Base-by-base conservation (phyloP, 1,140 invertebrate species). In the Lordiphosa stackelbergi region DNA sequence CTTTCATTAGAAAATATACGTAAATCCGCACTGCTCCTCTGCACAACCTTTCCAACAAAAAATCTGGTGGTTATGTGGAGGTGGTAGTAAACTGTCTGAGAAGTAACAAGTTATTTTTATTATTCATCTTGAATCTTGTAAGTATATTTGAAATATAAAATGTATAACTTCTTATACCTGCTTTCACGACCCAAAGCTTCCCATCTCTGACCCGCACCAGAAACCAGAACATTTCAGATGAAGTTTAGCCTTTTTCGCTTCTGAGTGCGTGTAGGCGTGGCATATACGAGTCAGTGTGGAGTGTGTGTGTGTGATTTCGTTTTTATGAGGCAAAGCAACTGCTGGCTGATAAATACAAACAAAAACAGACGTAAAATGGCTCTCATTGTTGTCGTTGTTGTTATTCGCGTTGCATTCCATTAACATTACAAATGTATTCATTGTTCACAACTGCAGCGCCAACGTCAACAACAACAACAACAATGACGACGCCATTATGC, bases 371-470 rank as follows among this genome's bases (percentile, higher is more conserved):
- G 63, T 59, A 69, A 73, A 73, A 70, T 58, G 52, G 52, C 56
- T 65, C 56, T 48, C 51, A 61, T 51, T 73, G 60, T 60, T 69
- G 47, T 24, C 58, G 51, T 55, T 55, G 53, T 46, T 60, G 45
- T 58, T 49, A 53, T 36, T 71, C 58, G 55, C 62, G 66, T 45
- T 71, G 75, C 75, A 79, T 81, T 74, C 75, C 75, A 79, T 79
- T 79, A 79, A 81, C 73, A 77, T 79, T 81, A 79, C 75, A 79
- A 79, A 81, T 79, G 75, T 81, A 79, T 79, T 79, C 75, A 79
- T 79, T 79, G 75, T 79, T 81, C 53, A 57, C 70, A 65, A 48
- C 58, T 58, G 59, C 59, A 56, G 40, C 45, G 45, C 36, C 58
- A 65, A 60, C 61, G 34, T 51, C 51, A 43, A 4, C 46, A 58